phyloP scores from a whole-genome alignment of 2,888 invertebrate species.

The Xiphydria camelus region DNA sequence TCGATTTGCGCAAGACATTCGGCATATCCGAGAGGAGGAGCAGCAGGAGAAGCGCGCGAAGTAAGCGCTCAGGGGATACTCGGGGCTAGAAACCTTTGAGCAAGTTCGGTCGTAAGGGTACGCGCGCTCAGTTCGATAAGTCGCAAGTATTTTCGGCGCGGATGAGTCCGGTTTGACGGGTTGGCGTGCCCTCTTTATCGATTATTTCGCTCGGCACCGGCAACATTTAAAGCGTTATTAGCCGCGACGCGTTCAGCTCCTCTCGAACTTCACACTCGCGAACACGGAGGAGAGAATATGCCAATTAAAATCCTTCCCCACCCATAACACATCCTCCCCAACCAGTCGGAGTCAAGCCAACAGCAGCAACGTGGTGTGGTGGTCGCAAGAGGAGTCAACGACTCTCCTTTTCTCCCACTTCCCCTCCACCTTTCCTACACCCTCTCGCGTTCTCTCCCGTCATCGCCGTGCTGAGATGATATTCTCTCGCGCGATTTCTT shows the following conservation, averaged over 20 bases:
- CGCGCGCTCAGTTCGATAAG: conserved; percentile 4
- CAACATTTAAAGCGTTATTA: background rate
- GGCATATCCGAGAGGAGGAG: too few species aligned
- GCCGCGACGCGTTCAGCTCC: too few species aligned
- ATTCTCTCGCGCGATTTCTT: too few species aligned
- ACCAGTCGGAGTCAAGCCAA: conserved; percentile 4
- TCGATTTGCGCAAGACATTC: too few species aligned
- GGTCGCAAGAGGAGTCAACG: too few species aligned
- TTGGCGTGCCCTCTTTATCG: conserved; percentile 35
- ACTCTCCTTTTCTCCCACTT: background rate
- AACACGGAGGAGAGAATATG: background rate
- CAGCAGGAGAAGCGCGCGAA: too few species aligned
- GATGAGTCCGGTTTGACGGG: conserved; percentile 48
- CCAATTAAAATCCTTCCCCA: background rate
- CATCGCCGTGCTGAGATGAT: conserved; percentile 5
- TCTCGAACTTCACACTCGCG: background rate
- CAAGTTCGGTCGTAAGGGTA: too few species aligned
- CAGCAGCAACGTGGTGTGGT: too few species aligned
- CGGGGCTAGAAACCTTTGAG: too few species aligned
- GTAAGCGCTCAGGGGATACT: too few species aligned
- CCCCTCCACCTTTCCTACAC: conserved; percentile 1
- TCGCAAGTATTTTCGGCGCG: conserved; percentile 35
- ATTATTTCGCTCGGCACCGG: conserved; percentile 23
- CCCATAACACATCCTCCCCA: background rate
- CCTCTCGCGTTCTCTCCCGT: too few species aligned